Evolutionary conservation across 2,113 vertebrate genomes (phyloP).

Genomic region (Xiphophorus maculatus): DNA sequence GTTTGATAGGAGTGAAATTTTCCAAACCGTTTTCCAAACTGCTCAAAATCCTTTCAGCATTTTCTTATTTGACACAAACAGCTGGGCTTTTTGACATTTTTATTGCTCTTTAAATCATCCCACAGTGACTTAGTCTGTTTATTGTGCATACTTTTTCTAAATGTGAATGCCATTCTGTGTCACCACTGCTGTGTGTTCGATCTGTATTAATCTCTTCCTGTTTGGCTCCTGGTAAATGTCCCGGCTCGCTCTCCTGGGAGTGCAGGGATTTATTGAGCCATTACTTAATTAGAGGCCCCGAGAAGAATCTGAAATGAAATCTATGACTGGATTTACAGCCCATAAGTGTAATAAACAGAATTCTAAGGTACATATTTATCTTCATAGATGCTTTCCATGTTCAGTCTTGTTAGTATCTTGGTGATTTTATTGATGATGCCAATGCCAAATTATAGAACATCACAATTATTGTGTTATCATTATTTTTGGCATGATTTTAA

Average conservation of each 20-base stretch:
- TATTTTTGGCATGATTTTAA: neutral
- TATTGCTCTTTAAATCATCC: neutral
- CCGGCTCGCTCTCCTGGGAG: constrained; percentile 19
- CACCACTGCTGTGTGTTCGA: constrained; percentile 22
- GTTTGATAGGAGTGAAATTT: neutral
- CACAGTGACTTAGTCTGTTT: neutral
- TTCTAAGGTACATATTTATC: constrained; percentile 39
- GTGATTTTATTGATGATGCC: constrained; percentile 15
- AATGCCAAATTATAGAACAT: constrained; percentile 4
- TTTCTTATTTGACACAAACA: constrained; percentile 14
- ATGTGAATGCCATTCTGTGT: constrained; percentile 7
- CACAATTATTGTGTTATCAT: neutral
- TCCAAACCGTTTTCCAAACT: neutral
- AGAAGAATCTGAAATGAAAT: constrained; percentile 58
- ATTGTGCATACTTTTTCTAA: constrained; percentile 2
- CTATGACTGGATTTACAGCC: constrained; percentile 63
- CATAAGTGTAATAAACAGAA: constrained; percentile 22
- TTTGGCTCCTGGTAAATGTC: constrained; percentile 36
- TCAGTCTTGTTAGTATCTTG: constrained; percentile 47
- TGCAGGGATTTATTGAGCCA: constrained; percentile 67
- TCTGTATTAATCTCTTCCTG: constrained; percentile 42
- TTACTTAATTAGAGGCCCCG: constrained; percentile 72
- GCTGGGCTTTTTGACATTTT: neutral
- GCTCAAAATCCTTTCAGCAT: neutral
- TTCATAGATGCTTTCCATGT: constrained; percentile 50